phyloP scores from a whole-genome alignment of 2,113 vertebrate species.

The Indicator indicator region DNA sequence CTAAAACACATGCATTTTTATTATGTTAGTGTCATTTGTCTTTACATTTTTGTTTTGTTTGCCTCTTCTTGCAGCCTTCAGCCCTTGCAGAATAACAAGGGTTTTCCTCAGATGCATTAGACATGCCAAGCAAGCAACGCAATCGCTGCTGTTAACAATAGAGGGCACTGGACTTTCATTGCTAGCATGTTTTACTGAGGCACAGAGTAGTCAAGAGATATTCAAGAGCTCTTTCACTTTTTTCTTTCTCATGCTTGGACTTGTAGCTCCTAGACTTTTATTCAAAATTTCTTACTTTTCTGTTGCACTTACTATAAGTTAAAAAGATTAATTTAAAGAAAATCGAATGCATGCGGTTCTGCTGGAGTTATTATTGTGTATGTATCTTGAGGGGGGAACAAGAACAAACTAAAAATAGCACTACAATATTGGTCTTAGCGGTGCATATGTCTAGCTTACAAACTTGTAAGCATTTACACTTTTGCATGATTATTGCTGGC shows the following conservation, averaged over 20 bases:
- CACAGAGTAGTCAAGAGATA: background rate
- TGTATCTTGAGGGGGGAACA: background rate
- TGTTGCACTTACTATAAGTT: background rate
- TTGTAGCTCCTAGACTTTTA: background rate
- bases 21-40: background rate
- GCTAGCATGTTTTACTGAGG: background rate
- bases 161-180: constrained; percentile 57
- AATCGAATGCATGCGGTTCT: background rate
- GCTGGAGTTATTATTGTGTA: background rate
- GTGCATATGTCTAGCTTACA: constrained; percentile 56
- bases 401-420: constrained; percentile 35
- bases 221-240: background rate
- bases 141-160: background rate
- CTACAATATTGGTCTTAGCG: constrained; percentile 43
- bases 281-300: background rate
- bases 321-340: background rate
- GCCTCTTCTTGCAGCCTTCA: background rate
- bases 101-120: constrained; percentile 15
- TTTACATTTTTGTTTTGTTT: background rate
- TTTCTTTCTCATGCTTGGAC: background rate
- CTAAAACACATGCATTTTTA: background rate
- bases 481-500: constrained; percentile 66
- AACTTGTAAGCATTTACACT: constrained; percentile 73
- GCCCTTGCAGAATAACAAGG: background rate
- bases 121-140: background rate